Percentiles rank a stretch among this genome's conserved stretches.
Conservation (phyloP, 2,113 vertebrate species). For the Maccullochella peelii region DNA sequence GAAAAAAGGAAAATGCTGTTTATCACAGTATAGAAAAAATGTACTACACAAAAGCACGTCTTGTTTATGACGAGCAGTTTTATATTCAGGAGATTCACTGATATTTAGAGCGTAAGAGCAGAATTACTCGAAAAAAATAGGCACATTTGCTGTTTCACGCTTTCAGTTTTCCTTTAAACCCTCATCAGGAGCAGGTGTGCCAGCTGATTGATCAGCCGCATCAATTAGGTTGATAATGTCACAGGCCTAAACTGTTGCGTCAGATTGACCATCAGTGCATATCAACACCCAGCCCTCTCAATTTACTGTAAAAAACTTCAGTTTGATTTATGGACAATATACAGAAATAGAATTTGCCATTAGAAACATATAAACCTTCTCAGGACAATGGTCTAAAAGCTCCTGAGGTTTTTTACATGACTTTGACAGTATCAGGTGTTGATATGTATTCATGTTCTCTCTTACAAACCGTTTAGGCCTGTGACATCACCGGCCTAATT, state of each 20-base stretch:
- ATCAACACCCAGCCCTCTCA: background rate
- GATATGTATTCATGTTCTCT: background rate
- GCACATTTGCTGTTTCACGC: background rate
- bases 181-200: background rate
- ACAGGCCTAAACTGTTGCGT: background rate
- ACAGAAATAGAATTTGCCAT: background rate
- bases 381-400: background rate
- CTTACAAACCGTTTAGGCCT: background rate
- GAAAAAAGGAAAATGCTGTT: background rate
- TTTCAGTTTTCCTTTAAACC: background rate
- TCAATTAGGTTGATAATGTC: constrained; percentile 11
- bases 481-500: constrained; percentile 15
- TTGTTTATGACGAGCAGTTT: background rate
- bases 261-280: background rate
- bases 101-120: background rate
- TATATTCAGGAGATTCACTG: background rate
- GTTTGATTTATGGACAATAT: no score
- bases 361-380: background rate
- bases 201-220: constrained; percentile 4
- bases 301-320: background rate
- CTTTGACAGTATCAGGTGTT: background rate
- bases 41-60: no score
- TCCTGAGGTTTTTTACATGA: background rate
- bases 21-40: background rate
- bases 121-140: background rate